Evolutionary conservation across 1,140 invertebrate species (phyloP).

Genomic region (Chrysomallon squamiferum): DNA sequence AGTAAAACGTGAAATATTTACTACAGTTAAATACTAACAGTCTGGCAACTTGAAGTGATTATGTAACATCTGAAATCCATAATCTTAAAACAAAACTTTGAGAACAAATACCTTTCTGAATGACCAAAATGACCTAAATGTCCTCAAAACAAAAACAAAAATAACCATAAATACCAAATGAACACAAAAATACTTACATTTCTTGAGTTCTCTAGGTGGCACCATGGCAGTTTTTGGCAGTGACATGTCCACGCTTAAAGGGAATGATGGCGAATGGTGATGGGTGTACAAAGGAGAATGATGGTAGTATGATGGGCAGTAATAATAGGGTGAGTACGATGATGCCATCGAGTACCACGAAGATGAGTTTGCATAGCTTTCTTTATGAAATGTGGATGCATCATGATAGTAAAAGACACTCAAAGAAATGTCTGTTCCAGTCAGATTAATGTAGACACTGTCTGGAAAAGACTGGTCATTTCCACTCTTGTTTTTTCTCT

Average conservation of each 20-base stretch:
- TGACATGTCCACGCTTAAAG: slow-evolving; percentile 33
- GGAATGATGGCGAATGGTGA: slow-evolving; percentile 25
- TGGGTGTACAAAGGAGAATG: slow-evolving; percentile 30
- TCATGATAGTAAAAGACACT: slow-evolving; percentile 56
- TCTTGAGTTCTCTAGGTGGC: slow-evolving; percentile 51
- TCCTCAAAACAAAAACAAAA: too few species aligned
- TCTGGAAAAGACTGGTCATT: slow-evolving; percentile 27
- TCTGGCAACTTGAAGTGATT: too few species aligned
- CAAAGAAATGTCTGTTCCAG: slow-evolving; percentile 55
- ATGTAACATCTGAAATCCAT: too few species aligned
- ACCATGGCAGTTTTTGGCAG: slow-evolving; percentile 51
- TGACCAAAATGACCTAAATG: too few species aligned
- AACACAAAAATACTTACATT: slow-evolving; percentile 47
- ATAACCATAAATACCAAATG: too few species aligned
- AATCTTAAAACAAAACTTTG: too few species aligned
- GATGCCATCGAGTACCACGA: slow-evolving; percentile 7
- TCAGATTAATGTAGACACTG: slow-evolving; percentile 58
- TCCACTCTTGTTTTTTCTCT: slow-evolving; percentile 16
- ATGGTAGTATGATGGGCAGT: slow-evolving; percentile 21
- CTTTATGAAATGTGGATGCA: neutral
- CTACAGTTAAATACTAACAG: too few species aligned
- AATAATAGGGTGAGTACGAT: slow-evolving; percentile 6
- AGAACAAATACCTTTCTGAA: too few species aligned
- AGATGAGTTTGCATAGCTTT: neutral
- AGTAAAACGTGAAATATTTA: too few species aligned